Conservation (phyloP, 2,888 invertebrate species). For the Drosophila picticornis region DNA sequence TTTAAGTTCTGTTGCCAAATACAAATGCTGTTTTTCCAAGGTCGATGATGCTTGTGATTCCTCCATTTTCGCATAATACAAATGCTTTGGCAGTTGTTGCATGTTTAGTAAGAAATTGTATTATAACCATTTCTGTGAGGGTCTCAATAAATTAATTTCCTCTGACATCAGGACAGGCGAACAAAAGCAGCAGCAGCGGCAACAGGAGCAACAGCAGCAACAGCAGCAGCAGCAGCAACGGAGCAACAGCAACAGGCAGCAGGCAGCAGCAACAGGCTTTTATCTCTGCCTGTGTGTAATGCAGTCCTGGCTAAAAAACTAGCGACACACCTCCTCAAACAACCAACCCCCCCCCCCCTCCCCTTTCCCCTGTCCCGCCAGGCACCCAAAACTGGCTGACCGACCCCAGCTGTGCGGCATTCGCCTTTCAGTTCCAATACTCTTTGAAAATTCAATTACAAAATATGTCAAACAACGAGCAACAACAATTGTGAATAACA, state of each 20-base stretch:
- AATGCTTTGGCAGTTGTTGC: neutral
- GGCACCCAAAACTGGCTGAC: neutral
- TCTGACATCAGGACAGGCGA: conserved; percentile 4
- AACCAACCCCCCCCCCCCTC: neutral
- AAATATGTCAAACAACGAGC: conserved; percentile 74
- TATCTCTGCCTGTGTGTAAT: neutral
- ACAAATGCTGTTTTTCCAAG: neutral
- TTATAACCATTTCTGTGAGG: conserved; percentile 22
- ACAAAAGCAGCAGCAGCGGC: conserved; percentile 6
- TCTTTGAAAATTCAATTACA: conserved; percentile 78
- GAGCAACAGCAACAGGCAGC: conserved; percentile 15
- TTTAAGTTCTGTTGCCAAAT: neutral
- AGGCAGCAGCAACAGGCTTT: conserved; percentile 47
- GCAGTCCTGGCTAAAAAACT: conserved; percentile 1
- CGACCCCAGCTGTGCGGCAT: conserved; percentile 17
- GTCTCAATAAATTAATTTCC: conserved; percentile 59
- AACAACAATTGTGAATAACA: conserved; percentile 34
- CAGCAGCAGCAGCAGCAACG: conserved; percentile 6
- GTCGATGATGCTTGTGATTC: neutral
- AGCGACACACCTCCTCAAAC: neutral
- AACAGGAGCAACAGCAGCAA: neutral
- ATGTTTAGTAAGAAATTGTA: conserved; percentile 15
- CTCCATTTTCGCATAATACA: neutral
- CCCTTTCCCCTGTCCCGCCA: no score
- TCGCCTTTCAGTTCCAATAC: conserved; percentile 46